Evolutionary conservation across 1,140 invertebrate genomes (phyloP), one percentile per base, ranked within the genome.

Genomic region (Cotesia chilonis): DNA sequence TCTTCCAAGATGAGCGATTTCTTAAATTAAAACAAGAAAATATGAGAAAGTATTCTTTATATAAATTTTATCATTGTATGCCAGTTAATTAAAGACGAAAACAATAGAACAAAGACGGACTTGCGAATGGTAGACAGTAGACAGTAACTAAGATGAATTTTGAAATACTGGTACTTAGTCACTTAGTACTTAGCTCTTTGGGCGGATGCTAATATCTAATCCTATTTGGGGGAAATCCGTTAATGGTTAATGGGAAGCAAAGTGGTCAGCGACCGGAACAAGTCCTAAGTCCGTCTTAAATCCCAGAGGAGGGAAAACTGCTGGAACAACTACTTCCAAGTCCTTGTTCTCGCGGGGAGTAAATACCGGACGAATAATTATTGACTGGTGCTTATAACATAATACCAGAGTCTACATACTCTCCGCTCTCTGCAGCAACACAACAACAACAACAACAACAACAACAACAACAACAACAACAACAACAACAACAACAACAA

Each of bases 191-290:
- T 36, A 28, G 59, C 59, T 35, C 55, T 9, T 14, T 63, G 38
- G 70, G 59, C 63, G 57, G 59, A 64, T 73, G 67, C 20, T 70
- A 67, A 75, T 72, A 75, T 76, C 79, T 86, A 86, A 87, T 86
- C 85, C 85, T 85, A 86, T 85, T 87, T 85, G 79, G 81, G 82
- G 76, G 80, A 82, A 80, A 86, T 86, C 84, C 84, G 83, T 87
- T 86, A 86, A 87, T 87, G 85, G 84, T 85, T 87, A 87, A 87
- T 87, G 85, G 84, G 77, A 85, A 81, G 83, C 84, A 86, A 86
- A 87, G 85, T 86, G 85, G 85, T 82, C 85, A 85, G 84, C 81
- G 78, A 83, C 83, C 83, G 83, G 85, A 87, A 87, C 85, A 87
- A 85, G 83, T 80, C 83, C 85, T 87, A 85, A 87, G 84, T 87